These are phyloP conservation scores for Neoniphon sammara DNA, from an alignment of 2,797 vertebrate genomes.

Conservation along the genomic window DNA sequence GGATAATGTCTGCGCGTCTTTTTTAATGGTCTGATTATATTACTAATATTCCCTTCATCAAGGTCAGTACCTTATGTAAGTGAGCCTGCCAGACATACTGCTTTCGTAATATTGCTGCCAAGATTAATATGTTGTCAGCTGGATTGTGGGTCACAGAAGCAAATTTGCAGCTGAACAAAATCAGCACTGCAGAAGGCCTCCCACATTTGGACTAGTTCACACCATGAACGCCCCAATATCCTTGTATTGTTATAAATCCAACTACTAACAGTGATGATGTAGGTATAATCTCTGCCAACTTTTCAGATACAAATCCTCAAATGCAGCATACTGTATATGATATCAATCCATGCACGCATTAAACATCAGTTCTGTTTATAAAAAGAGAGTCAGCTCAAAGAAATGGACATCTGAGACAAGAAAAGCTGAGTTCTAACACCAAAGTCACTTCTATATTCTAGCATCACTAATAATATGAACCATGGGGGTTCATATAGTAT, in stretches of 20 bases:
- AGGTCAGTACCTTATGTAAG: conserved; percentile 3
- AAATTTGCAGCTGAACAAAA: conserved; percentile 3
- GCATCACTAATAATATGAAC: no score
- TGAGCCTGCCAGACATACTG: not conserved
- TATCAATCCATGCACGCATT: no score
- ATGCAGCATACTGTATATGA: not conserved
- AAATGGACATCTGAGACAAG: not conserved
- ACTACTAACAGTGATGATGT: not conserved
- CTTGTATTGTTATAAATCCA: not conserved
- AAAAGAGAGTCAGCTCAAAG: not conserved
- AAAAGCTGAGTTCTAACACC: no score
- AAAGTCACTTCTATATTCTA: no score
- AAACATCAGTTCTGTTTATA: no score
- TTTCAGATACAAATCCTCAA: not conserved
- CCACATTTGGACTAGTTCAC: not conserved
- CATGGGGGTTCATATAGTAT: no score
- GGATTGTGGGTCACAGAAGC: not conserved
- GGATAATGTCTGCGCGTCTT: not conserved
- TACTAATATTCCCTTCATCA: conserved; percentile 5
- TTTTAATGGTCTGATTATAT: conserved; percentile 6
- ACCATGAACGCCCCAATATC: not conserved
- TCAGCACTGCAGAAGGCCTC: not conserved
- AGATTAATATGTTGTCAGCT: not conserved
- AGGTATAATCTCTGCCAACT: not conserved
- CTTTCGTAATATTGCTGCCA: not conserved